These are phyloP conservation scores for Trissolcus brochymenae DNA, from an alignment of 2,888 invertebrate species.

Conservation along the genomic window DNA sequence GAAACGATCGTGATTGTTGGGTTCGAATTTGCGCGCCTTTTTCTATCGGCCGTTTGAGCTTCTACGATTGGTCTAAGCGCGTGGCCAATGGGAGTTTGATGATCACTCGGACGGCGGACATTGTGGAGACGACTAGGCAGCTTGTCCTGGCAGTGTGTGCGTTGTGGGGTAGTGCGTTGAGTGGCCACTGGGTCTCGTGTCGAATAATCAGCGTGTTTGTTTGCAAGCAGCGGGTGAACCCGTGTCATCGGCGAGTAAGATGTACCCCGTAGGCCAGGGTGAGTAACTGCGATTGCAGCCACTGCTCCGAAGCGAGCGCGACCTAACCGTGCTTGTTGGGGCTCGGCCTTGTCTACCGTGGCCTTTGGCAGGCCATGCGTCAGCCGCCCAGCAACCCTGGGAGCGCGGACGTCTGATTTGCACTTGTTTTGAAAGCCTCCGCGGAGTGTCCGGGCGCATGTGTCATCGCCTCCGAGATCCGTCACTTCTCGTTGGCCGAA, in stretches of 20 bases:
- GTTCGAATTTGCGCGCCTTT: not conserved
- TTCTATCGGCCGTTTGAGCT: not conserved
- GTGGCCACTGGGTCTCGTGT: constrained; percentile 73
- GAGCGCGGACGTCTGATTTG: not conserved
- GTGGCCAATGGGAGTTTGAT: constrained; percentile 5
- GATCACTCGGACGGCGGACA: constrained; percentile 63
- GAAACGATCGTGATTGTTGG: too few species aligned
- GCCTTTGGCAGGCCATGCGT: constrained; percentile 3
- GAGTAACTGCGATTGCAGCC: constrained; percentile 8
- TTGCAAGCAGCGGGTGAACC: constrained; percentile 72
- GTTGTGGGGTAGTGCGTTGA: constrained; percentile 73
- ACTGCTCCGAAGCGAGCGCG: not conserved
- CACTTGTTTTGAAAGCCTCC: not conserved
- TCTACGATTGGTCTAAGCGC: constrained; percentile 8
- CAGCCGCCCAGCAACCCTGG: not conserved
- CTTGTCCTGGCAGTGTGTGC: constrained; percentile 67
- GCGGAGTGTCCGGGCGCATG: too few species aligned
- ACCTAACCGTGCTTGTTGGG: not conserved
- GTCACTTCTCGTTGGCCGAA: not conserved
- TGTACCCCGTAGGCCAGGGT: constrained; percentile 82
- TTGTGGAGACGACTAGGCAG: constrained; percentile 64
- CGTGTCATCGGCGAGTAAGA: constrained; percentile 73
- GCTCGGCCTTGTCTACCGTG: not conserved
- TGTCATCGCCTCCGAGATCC: not conserved
- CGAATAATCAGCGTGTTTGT: constrained; percentile 72